Conservation (phyloP, 2,113 vertebrate genomes). For the Carassius carassius region DNA sequence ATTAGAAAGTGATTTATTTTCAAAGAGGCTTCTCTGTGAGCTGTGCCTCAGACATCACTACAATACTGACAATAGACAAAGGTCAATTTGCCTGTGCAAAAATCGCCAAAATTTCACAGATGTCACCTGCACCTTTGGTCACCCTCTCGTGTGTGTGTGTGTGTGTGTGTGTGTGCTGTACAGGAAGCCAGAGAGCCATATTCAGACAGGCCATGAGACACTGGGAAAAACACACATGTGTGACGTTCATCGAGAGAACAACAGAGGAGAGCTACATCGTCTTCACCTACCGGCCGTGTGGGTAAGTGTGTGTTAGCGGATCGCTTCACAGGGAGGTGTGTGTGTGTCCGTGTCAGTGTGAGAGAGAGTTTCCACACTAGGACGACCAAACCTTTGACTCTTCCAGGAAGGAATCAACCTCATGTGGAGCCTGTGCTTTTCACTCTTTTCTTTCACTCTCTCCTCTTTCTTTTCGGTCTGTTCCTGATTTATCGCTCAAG, state of each 20-base stretch:
- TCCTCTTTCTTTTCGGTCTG: no score
- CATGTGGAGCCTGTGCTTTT: no score
- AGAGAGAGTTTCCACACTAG: no score
- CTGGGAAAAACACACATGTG: conserved; percentile 97
- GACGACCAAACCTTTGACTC: no score
- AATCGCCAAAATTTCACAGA: neutral
- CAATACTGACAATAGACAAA: neutral
- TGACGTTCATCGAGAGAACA: conserved; percentile 92
- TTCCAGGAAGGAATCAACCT: no score
- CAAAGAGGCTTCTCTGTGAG: neutral
- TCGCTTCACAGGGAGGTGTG: no score
- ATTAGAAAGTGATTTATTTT: neutral
- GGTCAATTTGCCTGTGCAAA: neutral
- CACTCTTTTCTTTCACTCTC: no score
- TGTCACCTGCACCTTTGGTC: neutral
- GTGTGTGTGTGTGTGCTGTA: neutral
- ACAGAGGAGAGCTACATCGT: conserved; percentile 97
- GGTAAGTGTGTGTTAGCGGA: conserved; percentile 61
- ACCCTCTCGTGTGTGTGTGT: no score
- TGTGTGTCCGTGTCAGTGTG: no score
- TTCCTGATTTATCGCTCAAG: no score
- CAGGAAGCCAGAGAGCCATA: conserved; percentile 94
- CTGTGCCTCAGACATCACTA: neutral
- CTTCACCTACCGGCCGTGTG: conserved; percentile 95
- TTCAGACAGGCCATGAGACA: conserved; percentile 98